These are phyloP conservation scores for Pyrrhosoma nymphula DNA, from an alignment of 2,888 invertebrate genomes.

Conservation along the genomic window DNA sequence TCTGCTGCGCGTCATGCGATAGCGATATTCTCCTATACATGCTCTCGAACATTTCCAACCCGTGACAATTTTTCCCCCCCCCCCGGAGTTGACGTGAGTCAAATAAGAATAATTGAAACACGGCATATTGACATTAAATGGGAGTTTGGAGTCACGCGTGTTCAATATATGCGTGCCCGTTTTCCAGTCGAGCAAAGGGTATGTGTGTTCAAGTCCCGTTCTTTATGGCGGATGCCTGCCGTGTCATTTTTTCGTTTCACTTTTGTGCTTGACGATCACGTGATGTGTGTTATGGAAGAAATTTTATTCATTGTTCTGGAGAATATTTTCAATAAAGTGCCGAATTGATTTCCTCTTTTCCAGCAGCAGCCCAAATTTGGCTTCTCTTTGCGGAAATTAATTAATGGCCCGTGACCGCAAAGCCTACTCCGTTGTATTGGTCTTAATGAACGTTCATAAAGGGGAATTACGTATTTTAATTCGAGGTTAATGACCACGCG, in stretches of 20 bases:
- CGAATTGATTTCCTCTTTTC: too few species aligned
- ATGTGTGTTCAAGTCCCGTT: neutral
- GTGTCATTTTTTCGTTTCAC: neutral
- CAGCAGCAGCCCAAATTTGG: too few species aligned
- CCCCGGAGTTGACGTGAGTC: neutral
- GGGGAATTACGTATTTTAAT: too few species aligned
- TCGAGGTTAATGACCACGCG: too few species aligned
- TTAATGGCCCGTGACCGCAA: too few species aligned
- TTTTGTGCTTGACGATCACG: neutral
- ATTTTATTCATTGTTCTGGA: neutral
- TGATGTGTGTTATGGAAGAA: too few species aligned
- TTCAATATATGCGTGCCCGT: neutral
- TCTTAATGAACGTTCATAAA: too few species aligned
- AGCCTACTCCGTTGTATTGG: too few species aligned
- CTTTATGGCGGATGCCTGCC: neutral
- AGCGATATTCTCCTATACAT: neutral
- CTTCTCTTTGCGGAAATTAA: too few species aligned
- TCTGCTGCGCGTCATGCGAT: neutral
- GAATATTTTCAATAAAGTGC: too few species aligned
- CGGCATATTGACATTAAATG: neutral
- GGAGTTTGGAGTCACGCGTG: neutral
- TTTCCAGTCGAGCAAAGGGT: neutral
- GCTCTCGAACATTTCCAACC: neutral
- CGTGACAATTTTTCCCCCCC: neutral
- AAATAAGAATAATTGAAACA: neutral